Evolutionary conservation across 2,797 vertebrate species (phyloP), one percentile per base, ranked within the genome.

Genomic region (Chromobotia macracanthus): DNA sequence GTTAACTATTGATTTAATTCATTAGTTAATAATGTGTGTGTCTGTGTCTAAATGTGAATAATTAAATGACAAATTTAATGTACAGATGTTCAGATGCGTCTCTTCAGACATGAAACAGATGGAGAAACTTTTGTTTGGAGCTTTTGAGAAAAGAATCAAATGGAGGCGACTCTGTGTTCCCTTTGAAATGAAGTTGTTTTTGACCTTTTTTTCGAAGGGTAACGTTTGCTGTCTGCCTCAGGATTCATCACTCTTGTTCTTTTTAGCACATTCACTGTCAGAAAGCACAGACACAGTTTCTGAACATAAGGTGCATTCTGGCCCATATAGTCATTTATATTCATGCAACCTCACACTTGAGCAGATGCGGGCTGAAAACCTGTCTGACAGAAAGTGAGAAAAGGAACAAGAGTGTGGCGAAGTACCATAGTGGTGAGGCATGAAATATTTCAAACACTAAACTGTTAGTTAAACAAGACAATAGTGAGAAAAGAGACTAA

Each of bases 1-100:
- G 16, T 55, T 41, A 25, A 75, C 53, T 31, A 73, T 63, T 55
- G 6, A 75, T 16, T 55, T n/a, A 44, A 44, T 44, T 10, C 10
- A 11, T 44, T 44, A 44, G 41, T 44, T 44, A 44, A 44, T 44
- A 44, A 44, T 44, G 48, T 6, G 41, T 44, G 9, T 44, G n/a
- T n/a, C n/a, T n/a, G 9, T 44, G 41, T 44, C 41, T 44, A 10
- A 44, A 10, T 44, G 41, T 44, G 8, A 44, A 44, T 10, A 10
- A 44, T 44, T 44, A 23, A 48, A 23, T 23, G 13, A 67, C 16
- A 23, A 3, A 12, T 25, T 8, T 48, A 19, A 64, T 25, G 21
- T n/a, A 23, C 41, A 3, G 25, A 55, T 10, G 21, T 15, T 31
- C 31, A 75, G 66, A 63, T 16, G 16, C 19, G 13, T 21, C 9